phyloP scores from a whole-genome alignment of 2,113 vertebrate species.

The Choloepus hoffmanni region DNA sequence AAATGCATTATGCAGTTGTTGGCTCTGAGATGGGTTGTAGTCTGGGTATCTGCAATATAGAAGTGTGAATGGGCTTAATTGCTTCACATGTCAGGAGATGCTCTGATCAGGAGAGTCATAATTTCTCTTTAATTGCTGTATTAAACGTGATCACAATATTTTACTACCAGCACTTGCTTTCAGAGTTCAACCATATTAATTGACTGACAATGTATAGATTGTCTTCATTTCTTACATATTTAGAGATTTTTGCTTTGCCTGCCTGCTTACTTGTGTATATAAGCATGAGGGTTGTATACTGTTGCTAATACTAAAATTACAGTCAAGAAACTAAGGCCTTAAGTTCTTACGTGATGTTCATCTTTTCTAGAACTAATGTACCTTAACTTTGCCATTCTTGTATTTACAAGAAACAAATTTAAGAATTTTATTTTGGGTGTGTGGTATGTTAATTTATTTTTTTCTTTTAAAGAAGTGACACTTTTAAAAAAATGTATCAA shows the following conservation, averaged over 20 bases:
- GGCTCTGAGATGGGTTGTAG: slow-evolving; percentile 64
- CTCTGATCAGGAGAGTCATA: slow-evolving; percentile 75
- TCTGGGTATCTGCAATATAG: slow-evolving; percentile 63
- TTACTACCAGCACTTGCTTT: slow-evolving; percentile 86
- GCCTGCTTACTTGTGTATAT: slow-evolving; percentile 80
- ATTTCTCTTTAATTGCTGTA: slow-evolving; percentile 86
- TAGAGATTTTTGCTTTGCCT: slow-evolving; percentile 84
- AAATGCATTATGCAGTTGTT: slow-evolving; percentile 33
- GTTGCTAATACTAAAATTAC: slow-evolving; percentile 26
- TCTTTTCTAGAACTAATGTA: slow-evolving; percentile 39
- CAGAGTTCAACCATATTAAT: slow-evolving; percentile 85
- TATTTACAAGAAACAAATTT: slow-evolving; percentile 59
- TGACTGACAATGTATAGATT: slow-evolving; percentile 85
- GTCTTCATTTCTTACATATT: slow-evolving; percentile 84
- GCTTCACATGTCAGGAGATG: slow-evolving; percentile 63
- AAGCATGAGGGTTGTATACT: slow-evolving; percentile 72
- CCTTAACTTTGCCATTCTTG: slow-evolving; percentile 40
- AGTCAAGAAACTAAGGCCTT: slow-evolving; percentile 30
- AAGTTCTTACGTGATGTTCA: background rate
- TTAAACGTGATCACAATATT: slow-evolving; percentile 87
- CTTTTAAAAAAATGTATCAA: slow-evolving; percentile 47
- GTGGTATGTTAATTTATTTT: background rate
- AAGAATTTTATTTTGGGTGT: slow-evolving; percentile 57
- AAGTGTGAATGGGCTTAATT: slow-evolving; percentile 29
- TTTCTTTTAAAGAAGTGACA: background rate